These are phyloP conservation scores for Poecile montanus DNA, from an alignment of 2,797 vertebrate species.

Conservation along the genomic window DNA sequence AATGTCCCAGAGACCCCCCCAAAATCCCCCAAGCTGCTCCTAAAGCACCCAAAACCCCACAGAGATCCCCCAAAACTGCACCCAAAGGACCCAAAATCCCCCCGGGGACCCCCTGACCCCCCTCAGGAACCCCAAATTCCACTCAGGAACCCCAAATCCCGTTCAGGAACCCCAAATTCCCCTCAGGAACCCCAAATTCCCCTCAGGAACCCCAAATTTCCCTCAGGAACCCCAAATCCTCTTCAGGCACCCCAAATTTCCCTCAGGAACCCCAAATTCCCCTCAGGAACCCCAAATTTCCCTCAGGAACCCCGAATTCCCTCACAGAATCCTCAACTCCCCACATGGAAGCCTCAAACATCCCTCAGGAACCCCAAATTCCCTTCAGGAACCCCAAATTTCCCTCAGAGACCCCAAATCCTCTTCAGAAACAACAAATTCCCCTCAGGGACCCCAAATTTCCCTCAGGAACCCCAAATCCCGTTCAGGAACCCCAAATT, in stretches of 20 bases:
- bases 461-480: no score
- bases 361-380: no score
- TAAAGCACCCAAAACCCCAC: no score
- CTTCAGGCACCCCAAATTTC: background rate
- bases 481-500: background rate
- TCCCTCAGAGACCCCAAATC: no score
- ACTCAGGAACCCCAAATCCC: no score
- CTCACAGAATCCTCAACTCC: background rate
- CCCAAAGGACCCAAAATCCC: background rate
- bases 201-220: background rate
- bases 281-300: no score
- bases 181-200: no score
- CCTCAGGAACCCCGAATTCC: background rate
- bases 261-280: no score
- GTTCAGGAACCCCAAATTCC: background rate
- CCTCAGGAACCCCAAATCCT: background rate
- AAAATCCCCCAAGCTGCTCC: background rate
- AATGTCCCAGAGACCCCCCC: background rate
- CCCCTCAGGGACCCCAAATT: no score
- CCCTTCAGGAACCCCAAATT: no score
- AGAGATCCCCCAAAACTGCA: background rate
- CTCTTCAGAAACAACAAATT: no score
- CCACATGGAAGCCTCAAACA: background rate
- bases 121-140: no score
- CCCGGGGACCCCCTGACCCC: background rate